Evolutionary conservation across 1,140 invertebrate genomes (phyloP).

Genomic region (Tribolium madens): DNA sequence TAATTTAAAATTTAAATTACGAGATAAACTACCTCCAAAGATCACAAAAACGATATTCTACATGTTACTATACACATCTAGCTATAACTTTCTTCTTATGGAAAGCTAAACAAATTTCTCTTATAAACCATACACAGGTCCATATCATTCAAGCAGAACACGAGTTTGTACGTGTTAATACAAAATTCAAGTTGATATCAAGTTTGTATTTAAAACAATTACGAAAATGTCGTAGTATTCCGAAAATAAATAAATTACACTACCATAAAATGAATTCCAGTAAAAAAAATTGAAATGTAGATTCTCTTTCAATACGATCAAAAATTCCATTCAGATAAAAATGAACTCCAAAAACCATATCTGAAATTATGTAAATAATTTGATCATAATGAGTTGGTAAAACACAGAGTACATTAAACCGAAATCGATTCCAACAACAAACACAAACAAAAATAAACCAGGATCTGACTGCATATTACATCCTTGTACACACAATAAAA

Average conservation of each 20-base stretch:
- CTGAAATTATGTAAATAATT: constrained; percentile 18
- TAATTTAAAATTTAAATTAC: constrained; percentile 12
- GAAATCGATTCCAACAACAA: constrained; percentile 5
- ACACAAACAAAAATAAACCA: constrained; percentile 28
- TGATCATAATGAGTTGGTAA: constrained; percentile 10
- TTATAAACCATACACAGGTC: not conserved
- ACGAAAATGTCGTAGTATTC: not conserved
- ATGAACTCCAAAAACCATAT: too few species aligned
- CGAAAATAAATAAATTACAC: not conserved
- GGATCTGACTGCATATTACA: constrained; percentile 3
- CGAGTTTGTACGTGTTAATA: not conserved
- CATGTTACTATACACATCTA: not conserved
- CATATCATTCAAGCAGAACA: not conserved
- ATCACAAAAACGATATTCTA: not conserved
- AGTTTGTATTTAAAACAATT: not conserved
- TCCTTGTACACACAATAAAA: constrained; percentile 5
- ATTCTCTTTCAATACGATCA: too few species aligned
- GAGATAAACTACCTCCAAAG: not conserved
- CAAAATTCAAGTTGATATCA: not conserved
- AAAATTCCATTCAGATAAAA: too few species aligned
- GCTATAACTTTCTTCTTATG: not conserved
- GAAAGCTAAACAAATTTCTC: not conserved
- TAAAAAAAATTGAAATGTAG: too few species aligned
- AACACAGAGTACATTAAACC: constrained; percentile 16
- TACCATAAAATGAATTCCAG: too few species aligned